Evolutionary conservation across 1,140 invertebrate genomes (phyloP), one percentile per base, ranked within the genome.

Genomic region (Pseudomyrmex flavicornis): DNA sequence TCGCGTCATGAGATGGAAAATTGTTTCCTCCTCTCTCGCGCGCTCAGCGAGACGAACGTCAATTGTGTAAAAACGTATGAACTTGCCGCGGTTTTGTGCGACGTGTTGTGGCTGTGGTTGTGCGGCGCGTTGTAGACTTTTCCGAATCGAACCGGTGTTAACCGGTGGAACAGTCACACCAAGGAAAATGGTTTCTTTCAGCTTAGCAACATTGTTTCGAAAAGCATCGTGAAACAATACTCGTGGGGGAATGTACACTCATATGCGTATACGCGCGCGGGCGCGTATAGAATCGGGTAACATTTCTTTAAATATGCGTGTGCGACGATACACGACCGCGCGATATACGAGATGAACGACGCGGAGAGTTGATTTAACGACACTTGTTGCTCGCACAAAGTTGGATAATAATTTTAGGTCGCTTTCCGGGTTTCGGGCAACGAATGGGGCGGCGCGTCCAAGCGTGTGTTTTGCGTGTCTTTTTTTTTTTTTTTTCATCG

Each of bases 341-440:
- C 74, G 75, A 79, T 79, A 59, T 59, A 20, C 66, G 76, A 80
- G 76, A 80, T 72, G 65, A 52, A 70, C 76, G 66, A 61, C 66
- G 68, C 5, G 44, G 76, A 80, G 76, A 80, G 76, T 72, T 80
- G 66, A 80, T 80, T 80, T 80, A 80, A 80, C 76, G 76, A 80
- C 76, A 80, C 76, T 80, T 80, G 76, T 80, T 80, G 76, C 76
- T 80, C 76, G 54, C 44, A 70, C 76, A 80, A 80, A 80, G 76
- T 80, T 80, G 76, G 76, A 80, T 80, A 80, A 80, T 80, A 80
- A 80, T 80, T 80, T 72, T 66, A 70, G 66, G 54, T 59, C 65
- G 76, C 54, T 80, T 72, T 35, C 76, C 76, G 54, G 54, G 17
- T 70, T 79, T 77, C 75, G 63, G 50, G n/a, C 58, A 26, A 48